A percentile compares a stretch with the other conserved stretches of the same genome.
Conservation (phyloP, 2,797 vertebrate genomes). For the Pseudochirops corinnae region DNA sequence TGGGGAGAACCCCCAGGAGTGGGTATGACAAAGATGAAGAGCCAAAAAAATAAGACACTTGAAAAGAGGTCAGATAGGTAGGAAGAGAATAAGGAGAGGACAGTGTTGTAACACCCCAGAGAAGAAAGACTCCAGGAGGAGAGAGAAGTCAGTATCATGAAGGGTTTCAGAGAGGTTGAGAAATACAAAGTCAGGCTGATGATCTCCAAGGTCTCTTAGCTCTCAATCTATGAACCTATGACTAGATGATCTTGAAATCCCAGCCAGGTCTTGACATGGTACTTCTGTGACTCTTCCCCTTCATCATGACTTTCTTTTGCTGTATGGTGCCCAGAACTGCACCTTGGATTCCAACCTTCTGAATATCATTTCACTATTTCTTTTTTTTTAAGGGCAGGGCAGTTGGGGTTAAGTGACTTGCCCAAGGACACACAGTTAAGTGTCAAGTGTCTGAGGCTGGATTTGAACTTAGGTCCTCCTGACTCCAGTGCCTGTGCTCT, state of each 20-base stretch:
- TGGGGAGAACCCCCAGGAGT: not conserved
- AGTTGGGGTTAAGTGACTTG: no score
- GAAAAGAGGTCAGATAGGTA: not conserved
- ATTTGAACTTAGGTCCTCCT: no score
- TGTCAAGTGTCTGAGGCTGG: no score
- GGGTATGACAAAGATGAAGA: not conserved
- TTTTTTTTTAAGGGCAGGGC: no score
- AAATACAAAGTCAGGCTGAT: not conserved
- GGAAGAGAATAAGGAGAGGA: not conserved
- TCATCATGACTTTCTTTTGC: not conserved
- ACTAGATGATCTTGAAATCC: not conserved
- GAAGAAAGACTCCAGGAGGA: not conserved
- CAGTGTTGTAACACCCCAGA: not conserved
- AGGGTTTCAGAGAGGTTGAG: not conserved
- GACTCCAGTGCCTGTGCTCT: no score
- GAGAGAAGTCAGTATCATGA: not conserved
- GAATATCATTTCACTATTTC: not conserved
- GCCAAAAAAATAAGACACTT: not conserved
- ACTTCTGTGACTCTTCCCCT: not conserved
- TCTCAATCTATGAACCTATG: not conserved
- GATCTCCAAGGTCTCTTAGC: not conserved
- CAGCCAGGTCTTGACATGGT: not conserved
- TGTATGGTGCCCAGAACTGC: not conserved
- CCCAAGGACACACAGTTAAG: no score
- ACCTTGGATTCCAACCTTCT: not conserved